phyloP scores from a whole-genome alignment of 1,140 invertebrate genomes.

The Drosophila serrata region DNA sequence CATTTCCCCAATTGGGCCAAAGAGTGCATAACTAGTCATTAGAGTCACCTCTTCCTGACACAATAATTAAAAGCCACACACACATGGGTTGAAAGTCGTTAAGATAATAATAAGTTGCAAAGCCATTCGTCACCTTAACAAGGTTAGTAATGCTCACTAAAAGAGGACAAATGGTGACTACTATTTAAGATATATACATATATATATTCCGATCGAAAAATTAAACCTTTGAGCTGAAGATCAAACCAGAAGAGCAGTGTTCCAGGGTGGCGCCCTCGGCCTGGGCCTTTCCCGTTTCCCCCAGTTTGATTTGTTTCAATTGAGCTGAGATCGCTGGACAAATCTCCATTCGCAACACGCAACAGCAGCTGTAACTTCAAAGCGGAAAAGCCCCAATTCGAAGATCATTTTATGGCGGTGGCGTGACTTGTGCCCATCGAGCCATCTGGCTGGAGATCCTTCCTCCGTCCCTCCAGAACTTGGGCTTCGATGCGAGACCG shows the following conservation, averaged over 20 bases:
- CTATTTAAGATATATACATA: neutral
- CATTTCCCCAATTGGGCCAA: constrained; percentile 31
- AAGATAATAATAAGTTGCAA: constrained; percentile 62
- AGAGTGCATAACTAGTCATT: constrained; percentile 61
- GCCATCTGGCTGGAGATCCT: constrained; percentile 31
- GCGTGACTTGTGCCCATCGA: constrained; percentile 76
- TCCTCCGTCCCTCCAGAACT: constrained; percentile 23
- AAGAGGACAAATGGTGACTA: neutral
- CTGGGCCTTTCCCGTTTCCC: constrained; percentile 9
- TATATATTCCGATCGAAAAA: neutral
- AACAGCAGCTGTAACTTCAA: constrained; percentile 49
- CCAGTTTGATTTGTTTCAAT: constrained; percentile 75
- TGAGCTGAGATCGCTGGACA: constrained; percentile 50
- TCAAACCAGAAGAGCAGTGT: constrained; percentile 11
- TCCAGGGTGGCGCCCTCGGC: constrained; percentile 27
- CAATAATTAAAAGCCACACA: constrained; percentile 44
- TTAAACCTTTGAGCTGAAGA: constrained; percentile 3
- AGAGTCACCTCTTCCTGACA: constrained; percentile 53
- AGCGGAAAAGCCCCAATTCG: constrained; percentile 47
- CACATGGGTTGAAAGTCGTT: constrained; percentile 44
- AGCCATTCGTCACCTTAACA: constrained; percentile 50
- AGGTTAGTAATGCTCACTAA: constrained; percentile 64
- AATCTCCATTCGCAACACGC: constrained; percentile 51
- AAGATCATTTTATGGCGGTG: constrained; percentile 65
- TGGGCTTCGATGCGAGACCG: constrained; percentile 16